Percentiles rank a stretch among this genome's conserved stretches.
These are phyloP conservation scores for Drosophila histrio DNA, from an alignment of 2,888 invertebrate genomes.

Conservation along the genomic window DNA sequence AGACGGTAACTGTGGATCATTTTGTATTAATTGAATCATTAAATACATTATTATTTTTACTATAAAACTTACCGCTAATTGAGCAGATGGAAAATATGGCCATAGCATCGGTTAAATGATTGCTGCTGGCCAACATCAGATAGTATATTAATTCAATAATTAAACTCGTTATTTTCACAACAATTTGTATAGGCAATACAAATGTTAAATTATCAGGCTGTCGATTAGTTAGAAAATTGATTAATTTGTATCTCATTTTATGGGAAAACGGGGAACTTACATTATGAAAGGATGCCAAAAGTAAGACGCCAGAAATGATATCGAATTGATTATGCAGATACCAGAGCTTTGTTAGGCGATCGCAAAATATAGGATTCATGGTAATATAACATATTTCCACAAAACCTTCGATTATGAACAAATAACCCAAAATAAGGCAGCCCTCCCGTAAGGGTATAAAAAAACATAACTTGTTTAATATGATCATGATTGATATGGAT, in stretches of 20 bases:
- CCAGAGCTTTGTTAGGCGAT: constrained; percentile 16
- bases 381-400: not conserved
- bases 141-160: constrained; percentile 49
- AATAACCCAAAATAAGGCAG: constrained; percentile 18
- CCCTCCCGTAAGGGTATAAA: constrained; percentile 25
- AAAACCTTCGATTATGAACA: not conserved
- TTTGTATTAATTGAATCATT: not conserved
- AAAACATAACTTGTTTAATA: constrained; percentile 30
- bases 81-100: constrained; percentile 19
- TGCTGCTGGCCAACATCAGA: constrained; percentile 4
- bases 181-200: constrained; percentile 47
- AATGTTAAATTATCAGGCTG: constrained; percentile 15
- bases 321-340: constrained; percentile 25
- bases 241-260: not conserved
- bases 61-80: constrained; percentile 22
- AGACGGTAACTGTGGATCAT: constrained; percentile 14
- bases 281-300: constrained; percentile 23
- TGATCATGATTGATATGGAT: constrained; percentile 22
- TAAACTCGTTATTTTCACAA: constrained; percentile 35
- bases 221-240: not conserved
- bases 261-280: constrained; percentile 14
- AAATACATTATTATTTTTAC: not conserved
- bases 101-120: rapidly evolving
- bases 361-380: not conserved
- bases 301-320: constrained; percentile 22